These are phyloP conservation scores for Gobius niger DNA, from an alignment of 2,113 vertebrate genomes.

Conservation along the genomic window DNA sequence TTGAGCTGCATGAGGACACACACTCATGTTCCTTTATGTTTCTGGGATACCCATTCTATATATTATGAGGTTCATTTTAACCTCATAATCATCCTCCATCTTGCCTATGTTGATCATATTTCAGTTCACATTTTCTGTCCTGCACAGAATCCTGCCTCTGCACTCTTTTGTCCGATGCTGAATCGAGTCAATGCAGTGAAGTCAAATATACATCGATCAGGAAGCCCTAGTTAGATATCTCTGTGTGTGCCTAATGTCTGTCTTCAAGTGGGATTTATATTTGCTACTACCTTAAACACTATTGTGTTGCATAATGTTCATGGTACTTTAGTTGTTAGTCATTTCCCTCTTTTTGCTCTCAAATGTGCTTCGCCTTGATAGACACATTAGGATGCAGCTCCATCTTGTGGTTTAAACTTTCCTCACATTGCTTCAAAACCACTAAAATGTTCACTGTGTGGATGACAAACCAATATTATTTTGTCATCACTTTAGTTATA, in stretches of 20 bases:
- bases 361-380: neutral
- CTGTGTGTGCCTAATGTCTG: no score
- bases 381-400: slow-evolving; percentile 43
- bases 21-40: no score
- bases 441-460: neutral
- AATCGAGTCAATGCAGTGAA: neutral
- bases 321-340: no score
- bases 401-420: slow-evolving; percentile 61
- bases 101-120: slow-evolving; percentile 6
- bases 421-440: neutral
- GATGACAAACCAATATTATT: neutral
- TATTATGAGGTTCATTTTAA: no score
- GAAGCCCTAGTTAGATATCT: neutral
- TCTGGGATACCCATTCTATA: no score
- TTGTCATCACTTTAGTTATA: no score
- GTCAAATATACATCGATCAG: slow-evolving; percentile 16
- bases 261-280: no score
- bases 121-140: slow-evolving; percentile 4
- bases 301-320: no score
- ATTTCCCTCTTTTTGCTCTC: slow-evolving; percentile 26
- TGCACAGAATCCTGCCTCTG: neutral
- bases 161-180: neutral
- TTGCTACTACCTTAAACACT: no score
- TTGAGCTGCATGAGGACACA: no score
- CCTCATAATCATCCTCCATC: neutral